Conservation (phyloP, 37 sponge, comb jelly and placozoan species). For the Chondrosia reniformis region DNA sequence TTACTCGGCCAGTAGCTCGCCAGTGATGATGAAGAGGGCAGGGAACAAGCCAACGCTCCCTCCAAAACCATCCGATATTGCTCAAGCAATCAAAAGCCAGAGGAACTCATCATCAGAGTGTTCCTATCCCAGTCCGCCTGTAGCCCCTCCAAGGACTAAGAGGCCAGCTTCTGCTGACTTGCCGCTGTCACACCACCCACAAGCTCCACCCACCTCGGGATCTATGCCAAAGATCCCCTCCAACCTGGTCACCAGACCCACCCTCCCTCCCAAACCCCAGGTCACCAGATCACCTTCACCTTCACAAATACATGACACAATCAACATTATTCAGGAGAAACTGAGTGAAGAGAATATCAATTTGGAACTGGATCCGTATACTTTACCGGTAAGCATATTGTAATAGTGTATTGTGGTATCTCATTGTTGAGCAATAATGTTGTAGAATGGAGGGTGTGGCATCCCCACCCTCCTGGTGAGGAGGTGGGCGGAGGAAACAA, state of each 20-base stretch:
- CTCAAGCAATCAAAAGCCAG: too few relatives aligned
- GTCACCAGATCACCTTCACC: background rate
- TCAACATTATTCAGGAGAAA: background rate
- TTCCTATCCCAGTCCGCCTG: too few relatives aligned
- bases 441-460: conserved; percentile 42
- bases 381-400: too few relatives aligned
- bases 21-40: background rate
- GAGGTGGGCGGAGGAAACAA: conserved; percentile 26
- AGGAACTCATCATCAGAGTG: too few relatives aligned
- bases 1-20: background rate
- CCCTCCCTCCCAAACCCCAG: conserved; percentile 19
- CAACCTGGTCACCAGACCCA: background rate
- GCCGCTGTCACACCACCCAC: too few relatives aligned
- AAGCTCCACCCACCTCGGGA: too few relatives aligned
- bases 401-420: too few relatives aligned
- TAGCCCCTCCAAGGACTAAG: too few relatives aligned
- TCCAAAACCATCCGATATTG: background rate
- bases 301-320: background rate
- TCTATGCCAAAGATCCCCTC: background rate
- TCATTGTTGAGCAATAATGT: too few relatives aligned
- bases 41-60: background rate
- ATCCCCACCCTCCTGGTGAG: conserved; percentile 20
- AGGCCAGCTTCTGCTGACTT: too few relatives aligned
- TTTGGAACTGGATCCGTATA: conserved; percentile 11
- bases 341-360: conserved; percentile 14